Evolutionary conservation across 2,113 vertebrate species (phyloP).

Genomic region (Mesoclemmys tuberculata): DNA sequence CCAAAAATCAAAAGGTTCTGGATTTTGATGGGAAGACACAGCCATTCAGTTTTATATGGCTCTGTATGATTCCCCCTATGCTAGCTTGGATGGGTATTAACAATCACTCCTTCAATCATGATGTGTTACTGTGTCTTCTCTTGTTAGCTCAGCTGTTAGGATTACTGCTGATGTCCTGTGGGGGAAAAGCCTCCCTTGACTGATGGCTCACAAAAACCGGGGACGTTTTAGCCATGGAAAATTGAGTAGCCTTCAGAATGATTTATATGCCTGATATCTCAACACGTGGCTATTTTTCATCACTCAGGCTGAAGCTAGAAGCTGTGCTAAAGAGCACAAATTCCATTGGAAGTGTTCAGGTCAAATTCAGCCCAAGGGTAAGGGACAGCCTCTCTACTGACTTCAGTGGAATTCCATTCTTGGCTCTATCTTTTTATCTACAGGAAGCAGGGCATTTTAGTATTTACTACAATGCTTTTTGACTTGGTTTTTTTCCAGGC

Average conservation of each 20-base stretch:
- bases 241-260: not conserved
- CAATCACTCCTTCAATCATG: not conserved
- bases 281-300: not conserved
- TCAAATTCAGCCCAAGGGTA: not conserved
- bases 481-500: not conserved
- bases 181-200: not conserved
- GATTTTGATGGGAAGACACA: not conserved
- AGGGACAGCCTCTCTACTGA: not conserved
- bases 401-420: not conserved
- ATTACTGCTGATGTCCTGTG: not conserved
- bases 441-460: not conserved
- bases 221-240: not conserved
- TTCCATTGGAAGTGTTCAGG: not conserved
- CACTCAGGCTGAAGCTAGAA: too few relatives aligned
- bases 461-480: not conserved
- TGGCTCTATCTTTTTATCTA: not conserved
- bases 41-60: not conserved
- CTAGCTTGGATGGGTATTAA: not conserved
- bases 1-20: not conserved
- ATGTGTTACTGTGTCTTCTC: not conserved
- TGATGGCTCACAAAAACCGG: not conserved
- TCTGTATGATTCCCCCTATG: not conserved
- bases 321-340: not conserved
- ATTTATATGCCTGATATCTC: not conserved
- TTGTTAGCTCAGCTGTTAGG: not conserved